These are phyloP conservation scores for Alloplasta piceator DNA, from an alignment of 2,888 invertebrate species.

Conservation along the genomic window DNA sequence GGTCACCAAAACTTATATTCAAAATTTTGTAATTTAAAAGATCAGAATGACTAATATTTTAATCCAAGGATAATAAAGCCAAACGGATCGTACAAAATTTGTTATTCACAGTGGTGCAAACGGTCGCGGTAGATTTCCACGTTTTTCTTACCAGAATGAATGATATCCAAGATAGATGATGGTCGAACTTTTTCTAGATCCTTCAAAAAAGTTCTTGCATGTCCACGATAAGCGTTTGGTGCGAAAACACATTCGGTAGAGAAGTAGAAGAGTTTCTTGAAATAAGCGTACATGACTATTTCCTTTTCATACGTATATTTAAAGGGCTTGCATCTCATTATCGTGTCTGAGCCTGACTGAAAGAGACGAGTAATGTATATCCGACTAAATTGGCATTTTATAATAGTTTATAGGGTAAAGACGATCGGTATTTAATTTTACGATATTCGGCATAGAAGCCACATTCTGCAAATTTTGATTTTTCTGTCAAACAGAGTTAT, in stretches of 20 bases:
- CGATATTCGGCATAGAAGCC: no score
- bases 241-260: constrained; percentile 99
- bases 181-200: constrained; percentile 97
- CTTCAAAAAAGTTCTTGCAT: constrained; percentile 95
- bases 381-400: no score
- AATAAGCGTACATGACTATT: constrained; percentile 99
- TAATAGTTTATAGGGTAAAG: no score
- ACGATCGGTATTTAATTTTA: no score
- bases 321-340: constrained; percentile 97
- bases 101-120: no score
- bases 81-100: no score
- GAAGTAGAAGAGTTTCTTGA: constrained; percentile 97
- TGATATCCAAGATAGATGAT: constrained; percentile 95
- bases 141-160: constrained; percentile 89
- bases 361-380: constrained; percentile 71
- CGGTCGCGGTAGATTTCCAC: neutral
- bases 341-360: constrained; percentile 90
- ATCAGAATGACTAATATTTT: no score
- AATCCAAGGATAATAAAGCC: no score
- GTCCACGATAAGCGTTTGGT: constrained; percentile 98
- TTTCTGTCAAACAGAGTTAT: no score
- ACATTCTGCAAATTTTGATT: no score
- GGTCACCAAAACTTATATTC: no score
- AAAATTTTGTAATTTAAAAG: no score
- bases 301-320: constrained; percentile 99